Conservation (phyloP, 2,113 vertebrate genomes). For the Patagioenas fasciata region DNA sequence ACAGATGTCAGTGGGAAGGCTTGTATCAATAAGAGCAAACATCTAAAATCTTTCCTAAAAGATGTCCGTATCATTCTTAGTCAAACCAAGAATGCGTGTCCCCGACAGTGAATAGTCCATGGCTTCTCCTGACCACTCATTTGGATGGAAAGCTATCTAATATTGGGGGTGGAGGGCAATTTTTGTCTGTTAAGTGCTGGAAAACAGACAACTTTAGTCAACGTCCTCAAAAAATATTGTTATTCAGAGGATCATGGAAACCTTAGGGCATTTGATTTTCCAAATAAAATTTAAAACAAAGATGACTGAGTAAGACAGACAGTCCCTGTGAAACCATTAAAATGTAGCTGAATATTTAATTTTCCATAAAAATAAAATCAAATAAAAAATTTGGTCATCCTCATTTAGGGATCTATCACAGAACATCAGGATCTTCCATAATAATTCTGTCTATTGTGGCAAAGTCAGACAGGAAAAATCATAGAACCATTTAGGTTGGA, state of each 20-base stretch:
- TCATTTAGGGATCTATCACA: not conserved
- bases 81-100: not conserved
- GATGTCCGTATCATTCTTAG: not conserved
- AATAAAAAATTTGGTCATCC: not conserved
- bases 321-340: not conserved
- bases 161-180: accelerated
- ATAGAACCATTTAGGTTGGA: not conserved
- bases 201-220: not conserved
- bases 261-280: not conserved
- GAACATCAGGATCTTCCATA: not conserved
- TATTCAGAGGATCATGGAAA: not conserved
- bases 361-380: not conserved
- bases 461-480: not conserved
- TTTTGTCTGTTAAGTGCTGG: not conserved
- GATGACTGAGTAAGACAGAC: not conserved
- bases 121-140: not conserved
- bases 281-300: not conserved
- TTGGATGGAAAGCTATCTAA: not conserved
- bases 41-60: not conserved
- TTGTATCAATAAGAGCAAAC: not conserved
- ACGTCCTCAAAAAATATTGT: not conserved
- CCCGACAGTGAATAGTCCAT: not conserved
- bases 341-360: not conserved
- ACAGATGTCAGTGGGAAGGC: not conserved
- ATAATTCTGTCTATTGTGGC: not conserved